Base-by-base conservation (phyloP, 1,140 invertebrate species). In the Zeugodacus cucurbitae region DNA sequence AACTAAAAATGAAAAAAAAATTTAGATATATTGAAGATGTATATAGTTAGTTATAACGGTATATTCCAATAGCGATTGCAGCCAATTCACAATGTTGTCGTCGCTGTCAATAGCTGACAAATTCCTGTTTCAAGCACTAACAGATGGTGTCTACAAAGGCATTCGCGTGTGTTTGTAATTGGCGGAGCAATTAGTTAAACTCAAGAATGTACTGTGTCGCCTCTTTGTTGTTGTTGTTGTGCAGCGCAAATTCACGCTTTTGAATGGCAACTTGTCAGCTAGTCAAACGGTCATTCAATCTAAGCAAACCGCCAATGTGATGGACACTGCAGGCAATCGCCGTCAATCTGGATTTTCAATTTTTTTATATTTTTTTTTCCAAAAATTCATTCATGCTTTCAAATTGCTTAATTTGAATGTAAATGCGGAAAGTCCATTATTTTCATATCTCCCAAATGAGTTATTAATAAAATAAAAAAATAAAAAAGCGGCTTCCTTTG, bases 261-360 rank as follows among this genome's bases (percentile, higher is more conserved):
- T 29, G 41, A 48, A 82, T 48, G n/a, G 74, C 74, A 82, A 82
- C 74, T 54, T 82, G 74, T 82, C 37, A 82, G 41, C 41, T 29
- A 82, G 67, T 82, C 41, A 82, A 82, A 82, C 41, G 41, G 74
- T 48, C 74, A 44, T 82, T 44, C 74, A 41, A 10, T 64, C n/a
- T n/a, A n/a, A 4, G 48, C 67, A 74, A 20, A 74, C 37, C 34
- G 6, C 11, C 37, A 20, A 1, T 34, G 26, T 37, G 67, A 74
- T 41, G 17, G n/a, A 54, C 74, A 82, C 7, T 26, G 26, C 1
- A 82, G 41, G 22, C 74, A 48, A n/a, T 54, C 20, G 41, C 74
- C 20, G n/a, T 48, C 74, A n/a, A 34, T 26, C 58, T 6, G 58
- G 3, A 17, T 74, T 62, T 62, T 59, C 6, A 22, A 5, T n/a